Evolutionary conservation across 2,888 invertebrate species (phyloP), one percentile per base, ranked within the genome.

Genomic region (Andrena camellia): DNA sequence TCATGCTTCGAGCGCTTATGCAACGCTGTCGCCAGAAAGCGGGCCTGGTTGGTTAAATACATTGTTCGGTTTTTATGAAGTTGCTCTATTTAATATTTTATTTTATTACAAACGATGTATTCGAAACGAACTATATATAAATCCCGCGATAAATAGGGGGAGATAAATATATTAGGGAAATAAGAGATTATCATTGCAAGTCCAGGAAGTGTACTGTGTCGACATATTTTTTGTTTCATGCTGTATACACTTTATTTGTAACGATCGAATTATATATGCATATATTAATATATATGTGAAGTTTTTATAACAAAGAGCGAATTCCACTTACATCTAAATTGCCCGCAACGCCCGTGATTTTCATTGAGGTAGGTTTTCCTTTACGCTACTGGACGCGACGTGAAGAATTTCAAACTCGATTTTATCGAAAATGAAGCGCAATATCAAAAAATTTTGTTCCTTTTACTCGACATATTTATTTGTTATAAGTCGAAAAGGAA

Each of bases 1-100:
- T 99, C 93, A 98, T 98, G 95, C 95, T 99, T 80, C 95, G 99
- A 83, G 99, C 99, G 64, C 95, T 99, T 67, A 99, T 99, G 97
- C 97, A 98, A 93, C 99, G 99, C 94, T 99, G 99, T 94, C 96
- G 99, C 92, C 97, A 98, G 94, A 99, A 98, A 94, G 99, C 99
- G 83, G 99, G 97, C 70, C 94, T 98, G 81, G 96, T 97, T 70
- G 96, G 97, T 93, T 97, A 96, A 94, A 91, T 26, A 26, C 33
- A 57, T 10, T 29, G 42, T 52, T 66, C 29, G 6, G 54, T 70
- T 77, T 50, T 29, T 77, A 83, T n/a, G 20, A 84, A 66, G 85
- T 75, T 87, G 48, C 71, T 52, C 62, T 35, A 78, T 82, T 82
- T 57, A 78, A 86, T 87, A 84, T 86, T 87, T 78, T 82, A 75